Evolutionary conservation across 2,797 vertebrate species (phyloP), one percentile per base, ranked within the genome.

Genomic region (Ceyx erithaca): DNA sequence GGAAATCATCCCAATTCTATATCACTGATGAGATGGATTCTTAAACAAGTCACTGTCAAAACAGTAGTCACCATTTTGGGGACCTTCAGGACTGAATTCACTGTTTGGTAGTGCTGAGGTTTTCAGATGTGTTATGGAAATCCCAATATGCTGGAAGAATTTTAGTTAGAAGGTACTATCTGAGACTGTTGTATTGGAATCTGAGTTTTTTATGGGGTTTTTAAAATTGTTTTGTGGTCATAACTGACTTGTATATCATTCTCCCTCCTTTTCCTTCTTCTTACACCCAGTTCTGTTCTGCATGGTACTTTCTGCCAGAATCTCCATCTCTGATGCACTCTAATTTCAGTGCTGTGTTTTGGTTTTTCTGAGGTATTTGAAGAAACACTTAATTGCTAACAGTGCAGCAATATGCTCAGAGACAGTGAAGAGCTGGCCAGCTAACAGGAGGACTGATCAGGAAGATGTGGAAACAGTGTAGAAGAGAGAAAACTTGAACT

Each of bases 341-440:
- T 68, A 23, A 91, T 77, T 75, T 57, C 37, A 26, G n/a, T 77
- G 43, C 14, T 1, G 0, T 21, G 22, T 41, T 88, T 82, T 90
- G 73, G 71, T 90, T 88, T 92, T 92, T 90, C 22, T 51, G 73
- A 86, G 55, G 19, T 26, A 33, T 68, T 76, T 67, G 41, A 79
- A 85, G 55, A 30, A 49, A 28, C 23, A 21, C 5, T 68, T 35
- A 87, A 45, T 37, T 59, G 31, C 57, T 64, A 41, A 12, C 45
- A 57, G n/a, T 45, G 52, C 25, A 43, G 22, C 76, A 75, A 8
- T 15, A 12, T 58, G 23, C 55, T 80, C 18, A 58, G 63, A 84
- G 89, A 43, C n/a, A 63, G 31, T 12, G 41, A 61, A 23, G 75
- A 70, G 41, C 11, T 51, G 28, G 43, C 46, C 37, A 58, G 23